Percentiles rank a stretch among this genome's conserved stretches.
phyloP scores from a whole-genome alignment of 2,888 invertebrate genomes.

The Ischnus inquisitorius region DNA sequence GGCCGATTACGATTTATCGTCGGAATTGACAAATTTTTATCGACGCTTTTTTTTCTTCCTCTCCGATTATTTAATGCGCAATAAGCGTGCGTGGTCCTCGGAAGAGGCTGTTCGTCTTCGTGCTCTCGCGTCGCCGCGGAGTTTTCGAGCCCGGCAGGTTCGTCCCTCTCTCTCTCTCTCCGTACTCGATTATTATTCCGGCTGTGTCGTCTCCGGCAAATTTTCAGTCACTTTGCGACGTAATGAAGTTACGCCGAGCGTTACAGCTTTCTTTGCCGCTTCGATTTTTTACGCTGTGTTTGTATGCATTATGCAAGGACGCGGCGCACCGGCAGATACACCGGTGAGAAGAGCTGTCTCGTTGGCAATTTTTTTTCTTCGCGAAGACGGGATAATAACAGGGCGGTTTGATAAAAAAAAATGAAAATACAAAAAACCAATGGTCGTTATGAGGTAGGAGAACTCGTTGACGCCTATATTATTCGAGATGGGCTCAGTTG shows the following conservation, averaged over 20 bases:
- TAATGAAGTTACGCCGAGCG: conserved; percentile 75
- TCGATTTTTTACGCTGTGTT: conserved; percentile 66
- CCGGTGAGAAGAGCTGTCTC: conserved; percentile 15
- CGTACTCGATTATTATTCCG: conserved; percentile 7
- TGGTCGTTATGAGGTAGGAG: not conserved
- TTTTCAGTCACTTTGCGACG: conserved; percentile 74
- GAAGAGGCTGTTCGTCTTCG: not conserved
- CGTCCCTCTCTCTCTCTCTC: not conserved
- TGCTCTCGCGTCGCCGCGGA: not conserved
- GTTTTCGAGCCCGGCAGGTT: not conserved
- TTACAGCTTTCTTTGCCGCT: conserved; percentile 70
- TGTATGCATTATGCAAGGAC: conserved; percentile 76
- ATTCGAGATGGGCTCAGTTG: not conserved
- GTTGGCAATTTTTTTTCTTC: not conserved
- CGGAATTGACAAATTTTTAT: not conserved
- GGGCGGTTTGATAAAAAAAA: conserved; percentile 66
- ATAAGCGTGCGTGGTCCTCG: not conserved
- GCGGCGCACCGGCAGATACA: not conserved
- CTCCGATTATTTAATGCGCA: not conserved
- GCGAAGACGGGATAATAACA: conserved; percentile 75
- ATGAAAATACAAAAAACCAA: not conserved
- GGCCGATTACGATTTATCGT: not conserved
- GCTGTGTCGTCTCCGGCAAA: conserved; percentile 65
- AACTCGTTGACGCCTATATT: conserved; percentile 1
- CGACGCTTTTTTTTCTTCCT: not conserved